Base-by-base conservation (phyloP, 2,113 vertebrate genomes). In the Parotia lawesii region DNA sequence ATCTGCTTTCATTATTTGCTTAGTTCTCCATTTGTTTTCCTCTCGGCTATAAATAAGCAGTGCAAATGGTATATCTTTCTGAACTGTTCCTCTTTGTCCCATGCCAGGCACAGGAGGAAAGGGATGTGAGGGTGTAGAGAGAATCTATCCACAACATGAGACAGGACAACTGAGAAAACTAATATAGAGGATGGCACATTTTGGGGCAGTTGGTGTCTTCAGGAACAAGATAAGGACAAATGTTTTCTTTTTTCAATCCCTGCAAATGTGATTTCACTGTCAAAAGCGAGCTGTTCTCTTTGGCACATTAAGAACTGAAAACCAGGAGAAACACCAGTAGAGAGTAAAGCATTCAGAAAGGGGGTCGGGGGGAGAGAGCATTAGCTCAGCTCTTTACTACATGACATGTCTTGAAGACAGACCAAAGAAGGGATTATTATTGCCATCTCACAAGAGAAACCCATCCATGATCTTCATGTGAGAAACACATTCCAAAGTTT, bases 181-280 rank as follows among this genome's bases (percentile, higher is more conserved):
- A 15, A 65, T 47, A 44, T 2, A 89, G 65, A 69, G 35, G 31
- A 73, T 33, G 58, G 64, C 40, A 71, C 67, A 53, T 92, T 93
- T 93, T 58, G 38, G 66, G 74, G 73, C 77, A 89, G 58, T 85
- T 95, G 80, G 67, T 76, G 27, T 66, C 85, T 90, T 94, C 54
- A 58, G 79, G 73, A 96, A 54, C 45, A 47, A 83, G 90, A 87
- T 58, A 86, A 92, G 69, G 79, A 87, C 77, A 87, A 92, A 74
- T 44, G 73, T 76, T 90, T 87, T 81, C 50, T 82, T 76, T 87
- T 90, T 80, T 77, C 60, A 87, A 18, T 74, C 66, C 60, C 70
- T 87, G 78, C 29, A 89, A 94, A 97, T 89, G 77, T 40, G 71
- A 93, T 89, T 94, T 76, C 62, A 50, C 83, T 95, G 89, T 87